Evolutionary conservation across 1,140 invertebrate species (phyloP), one percentile per base, ranked within the genome.

Genomic region (Periplaneta americana): DNA sequence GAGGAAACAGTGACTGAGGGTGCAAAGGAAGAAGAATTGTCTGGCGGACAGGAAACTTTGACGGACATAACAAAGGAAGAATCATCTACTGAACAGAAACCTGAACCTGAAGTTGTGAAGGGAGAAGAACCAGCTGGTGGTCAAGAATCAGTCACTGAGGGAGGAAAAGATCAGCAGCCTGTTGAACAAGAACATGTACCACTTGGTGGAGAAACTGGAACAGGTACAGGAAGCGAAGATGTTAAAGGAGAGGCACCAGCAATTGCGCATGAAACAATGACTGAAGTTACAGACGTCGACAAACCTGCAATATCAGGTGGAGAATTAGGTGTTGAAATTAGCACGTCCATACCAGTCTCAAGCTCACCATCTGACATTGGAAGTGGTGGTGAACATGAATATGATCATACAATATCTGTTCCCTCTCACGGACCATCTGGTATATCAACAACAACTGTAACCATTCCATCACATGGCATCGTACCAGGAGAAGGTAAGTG

Each of bases 401-500:
- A 0, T 57, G 48, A 57, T 2, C 4, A n/a, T 57, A 10, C 28
- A n/a, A 33, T 22, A 9, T 31, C 34, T 37, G 31, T 36, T 35
- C 11, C 81, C 28, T 17, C 17, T 1, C 32, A 34, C n/a, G 75
- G 37, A 17, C 75, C 81, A 22, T 18, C 18, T 34, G 80, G 48
- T 76, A 77, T 37, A 34, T 35, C 48, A 34, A 22, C 79, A 34
- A 75, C 79, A 31, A 82, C 80, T 37, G 80, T 8, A 34, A 31
- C 34, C 17, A 28, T 1, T 74, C 74, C 80, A 10, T 9, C 36
- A 1, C 48, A 81, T 36, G 81, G 77, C 13, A 48, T 81, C 31
- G 48, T 78, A n/a, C 80, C 80, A 35, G 80, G 80, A 5, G 80
- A 80, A 80, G 80, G 80, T 80, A 80, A n/a, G n/a, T n/a, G n/a